A percentile compares a stretch with the other conserved stretches of the same genome.
Conservation (phyloP, 2,888 invertebrate genomes). For the Aphidius colemani region DNA sequence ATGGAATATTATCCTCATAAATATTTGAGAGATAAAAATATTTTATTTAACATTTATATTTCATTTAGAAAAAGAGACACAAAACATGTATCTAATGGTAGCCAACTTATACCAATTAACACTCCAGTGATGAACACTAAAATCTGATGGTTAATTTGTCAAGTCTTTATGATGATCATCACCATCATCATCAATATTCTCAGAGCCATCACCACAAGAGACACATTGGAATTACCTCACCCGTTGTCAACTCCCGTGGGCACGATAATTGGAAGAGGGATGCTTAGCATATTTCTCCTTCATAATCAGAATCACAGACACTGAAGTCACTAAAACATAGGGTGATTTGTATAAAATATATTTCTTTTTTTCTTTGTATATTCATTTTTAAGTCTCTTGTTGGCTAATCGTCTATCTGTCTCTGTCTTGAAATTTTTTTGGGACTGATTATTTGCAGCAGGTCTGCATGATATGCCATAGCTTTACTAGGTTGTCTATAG, state of each 20-base stretch:
- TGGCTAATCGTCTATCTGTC: conserved; percentile 27
- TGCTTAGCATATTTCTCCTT: conserved; percentile 53
- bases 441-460: background rate
- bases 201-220: conserved; percentile 5
- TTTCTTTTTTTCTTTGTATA: conserved; percentile 30
- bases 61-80: too few relatives aligned
- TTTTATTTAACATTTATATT: too few relatives aligned
- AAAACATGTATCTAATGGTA: too few relatives aligned
- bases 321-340: conserved; percentile 45
- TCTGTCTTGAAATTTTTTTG: conserved; percentile 30
- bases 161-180: conserved; percentile 6
- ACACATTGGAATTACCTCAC: conserved; percentile 19
- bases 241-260: conserved; percentile 23
- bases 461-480: too few relatives aligned
- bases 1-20: too few relatives aligned
- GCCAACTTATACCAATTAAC: too few relatives aligned
- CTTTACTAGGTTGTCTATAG: background rate
- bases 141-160: conserved; percentile 12
- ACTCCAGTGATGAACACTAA: too few relatives aligned
- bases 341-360: conserved; percentile 47
- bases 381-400: conserved; percentile 11
- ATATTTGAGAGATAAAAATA: too few relatives aligned
- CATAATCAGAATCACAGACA: conserved; percentile 47
- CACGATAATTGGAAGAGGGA: conserved; percentile 47
- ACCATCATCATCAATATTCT: too few relatives aligned